Base-by-base conservation (phyloP, 2,888 invertebrate species). In the Heliconius cydno region DNA sequence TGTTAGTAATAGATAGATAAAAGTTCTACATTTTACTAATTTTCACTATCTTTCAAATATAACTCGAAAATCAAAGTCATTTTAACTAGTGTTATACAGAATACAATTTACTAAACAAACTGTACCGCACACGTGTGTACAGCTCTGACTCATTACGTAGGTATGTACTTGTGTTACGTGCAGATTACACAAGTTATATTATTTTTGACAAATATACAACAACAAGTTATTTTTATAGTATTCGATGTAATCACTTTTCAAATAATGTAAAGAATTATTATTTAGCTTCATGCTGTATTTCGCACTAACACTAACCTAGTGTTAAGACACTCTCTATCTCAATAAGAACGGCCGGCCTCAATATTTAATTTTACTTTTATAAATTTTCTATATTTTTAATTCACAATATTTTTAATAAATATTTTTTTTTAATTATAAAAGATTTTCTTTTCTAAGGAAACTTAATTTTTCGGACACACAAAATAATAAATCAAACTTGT, bases 61-160 rank as follows among this genome's bases (percentile, higher is more conserved):
- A 84, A 83, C 84, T 82, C 34, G 34, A 60, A 52, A 57, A 72
- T 19, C 22, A 34, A 72, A 34, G 82, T 84, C 79, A 81, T 84
- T 84, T 82, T 82, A 82, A 84, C 84, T 83, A 83, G 81, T 82
- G 81, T 91, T 91, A 34, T 34, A 91, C 91, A 90, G 90, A 90
- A 90, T 89, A 89, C 87, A 88, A 87, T 90, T 86, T 88, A 90
- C 92, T 94, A 93, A 93, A 94, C 92, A 94, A 90, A 89, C 82
- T 81, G 87, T 89, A 90, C 92, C 80, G 87, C 90, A 90, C 92
- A 92, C 91, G 93, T 90, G 91, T 89, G 88, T 86, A 83, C 84
- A 81, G 87, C 77, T 84, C 84, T 87, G 86, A 87, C 83, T 87
- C 87, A 87, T 87, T 86, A 87, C 86, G 82, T 82, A 86, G 84